A percentile compares a stretch with the other conserved stretches of the same genome.
phyloP scores from a whole-genome alignment of 64 coral and sea anemone species.

The Pocillopora damicornis region DNA sequence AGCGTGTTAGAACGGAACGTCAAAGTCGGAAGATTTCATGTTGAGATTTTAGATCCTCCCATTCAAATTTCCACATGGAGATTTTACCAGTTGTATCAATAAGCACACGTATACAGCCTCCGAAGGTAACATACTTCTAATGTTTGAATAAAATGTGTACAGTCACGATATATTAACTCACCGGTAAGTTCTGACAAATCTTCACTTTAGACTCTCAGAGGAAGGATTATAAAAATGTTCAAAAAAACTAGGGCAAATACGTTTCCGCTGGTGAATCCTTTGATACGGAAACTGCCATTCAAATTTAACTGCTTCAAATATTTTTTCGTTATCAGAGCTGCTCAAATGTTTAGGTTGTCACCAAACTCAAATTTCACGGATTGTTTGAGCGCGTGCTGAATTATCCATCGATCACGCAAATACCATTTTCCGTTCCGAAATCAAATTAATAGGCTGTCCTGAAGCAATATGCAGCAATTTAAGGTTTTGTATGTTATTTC shows the following conservation, averaged over 20 bases:
- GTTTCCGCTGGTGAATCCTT: neutral
- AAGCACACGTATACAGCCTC: too few relatives aligned
- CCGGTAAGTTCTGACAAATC: neutral
- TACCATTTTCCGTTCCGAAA: neutral
- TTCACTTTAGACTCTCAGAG: neutral
- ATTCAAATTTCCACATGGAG: neutral
- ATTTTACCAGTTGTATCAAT: too few relatives aligned
- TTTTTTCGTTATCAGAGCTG: neutral
- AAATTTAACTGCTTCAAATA: neutral
- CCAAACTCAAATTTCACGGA: neutral
- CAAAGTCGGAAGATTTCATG: neutral
- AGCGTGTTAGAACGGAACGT: neutral
- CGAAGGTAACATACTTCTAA: too few relatives aligned
- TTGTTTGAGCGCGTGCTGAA: neutral
- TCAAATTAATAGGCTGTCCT: neutral
- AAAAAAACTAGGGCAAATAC: neutral
- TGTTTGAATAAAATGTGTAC: too few relatives aligned
- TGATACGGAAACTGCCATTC: slow-evolving; percentile 9
- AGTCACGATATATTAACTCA: too few relatives aligned
- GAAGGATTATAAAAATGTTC: neutral
- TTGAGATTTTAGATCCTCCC: neutral
- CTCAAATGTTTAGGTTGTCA: slow-evolving; percentile 12
- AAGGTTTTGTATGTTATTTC: neutral
- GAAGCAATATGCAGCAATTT: neutral
- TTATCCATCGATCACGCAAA: neutral